A percentile compares a stretch with the other conserved stretches of the same genome.
Conservation (phyloP, 2,113 vertebrate genomes). For the Scytalopus superciliaris region DNA sequence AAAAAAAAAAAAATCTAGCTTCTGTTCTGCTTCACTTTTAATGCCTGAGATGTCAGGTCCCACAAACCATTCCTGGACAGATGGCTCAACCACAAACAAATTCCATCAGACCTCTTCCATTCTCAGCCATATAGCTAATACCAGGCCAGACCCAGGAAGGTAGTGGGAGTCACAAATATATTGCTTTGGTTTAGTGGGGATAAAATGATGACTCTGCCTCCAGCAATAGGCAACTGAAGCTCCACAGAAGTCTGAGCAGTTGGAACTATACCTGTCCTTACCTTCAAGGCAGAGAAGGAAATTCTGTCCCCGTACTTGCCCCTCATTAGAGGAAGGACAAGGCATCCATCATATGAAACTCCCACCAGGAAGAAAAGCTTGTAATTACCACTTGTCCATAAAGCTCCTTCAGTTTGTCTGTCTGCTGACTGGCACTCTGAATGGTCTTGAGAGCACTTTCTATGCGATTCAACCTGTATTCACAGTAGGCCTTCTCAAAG, state of each 20-base stretch:
- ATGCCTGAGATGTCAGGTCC: neutral
- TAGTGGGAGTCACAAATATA: neutral
- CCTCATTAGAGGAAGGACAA: neutral
- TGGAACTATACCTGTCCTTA: neutral
- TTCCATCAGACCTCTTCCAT: neutral
- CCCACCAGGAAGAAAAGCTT: neutral
- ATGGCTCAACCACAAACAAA: neutral
- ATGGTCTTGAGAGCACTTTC: slow-evolving; percentile 96
- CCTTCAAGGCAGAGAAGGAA: neutral
- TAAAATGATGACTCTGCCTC: neutral
- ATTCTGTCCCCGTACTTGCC: neutral
- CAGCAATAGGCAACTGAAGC: neutral
- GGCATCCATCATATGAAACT: neutral
- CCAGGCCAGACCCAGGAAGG: neutral
- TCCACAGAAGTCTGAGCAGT: neutral
- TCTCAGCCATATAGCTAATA: neutral
- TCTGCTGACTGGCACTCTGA: slow-evolving; percentile 86
- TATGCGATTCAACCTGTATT: slow-evolving; percentile 95
- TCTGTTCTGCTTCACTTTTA: neutral
- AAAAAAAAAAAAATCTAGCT: neutral
- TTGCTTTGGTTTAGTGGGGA: neutral
- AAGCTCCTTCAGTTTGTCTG: slow-evolving; percentile 95
- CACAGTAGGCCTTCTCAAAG: slow-evolving; percentile 98
- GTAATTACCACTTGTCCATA: slow-evolving; percentile 96
- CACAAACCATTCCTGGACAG: neutral